Evolutionary conservation across 2,113 vertebrate genomes (phyloP), one percentile per base, ranked within the genome.

Genomic region (Semicossyphus pulcher): DNA sequence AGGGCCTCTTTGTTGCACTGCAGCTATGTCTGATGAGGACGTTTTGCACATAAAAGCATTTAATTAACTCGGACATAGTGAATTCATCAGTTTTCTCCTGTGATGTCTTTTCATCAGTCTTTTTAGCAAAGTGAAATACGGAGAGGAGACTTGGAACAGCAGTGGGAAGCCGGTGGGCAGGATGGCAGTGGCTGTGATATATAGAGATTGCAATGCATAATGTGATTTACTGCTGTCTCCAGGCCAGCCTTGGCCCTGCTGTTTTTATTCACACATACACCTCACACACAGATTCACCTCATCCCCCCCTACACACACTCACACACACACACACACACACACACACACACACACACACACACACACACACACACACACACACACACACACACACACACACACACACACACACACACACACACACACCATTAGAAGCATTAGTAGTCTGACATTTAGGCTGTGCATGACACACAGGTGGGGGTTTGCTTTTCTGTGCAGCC

Each of bases 371-470:
- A 36, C 58, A n/a, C 7, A 10, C 57, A 45, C 59, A 44, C 66
- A 58, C 59, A 69, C 57, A 59, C 64, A 36, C 58, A n/a, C 7
- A 10, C 57, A 45, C 59, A 44, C 66, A 58, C 59, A 69, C 57
- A 59, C 64, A 36, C 58, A n/a, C n/a, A n/a, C n/a, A n/a, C n/a
- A n/a, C 7, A 10, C 57, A 45, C 59, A 44, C 66, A 58, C 59
- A 69, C 57, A 59, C 64, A 36, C 58, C 36, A 78, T 76, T 80
- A 84, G 54, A 71, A 67, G 76, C 71, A 83, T 77, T n/a, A 76
- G 80, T 61, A 83, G 84, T 53, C 81, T 90, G 86, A 89, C 85
- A 86, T 91, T 92, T 90, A 89, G 60, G 59, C 54, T 56, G 77
- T 72, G 76, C 65, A 53, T 81, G 62, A 57, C 37, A 82, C 72